phyloP scores from a whole-genome alignment of 2,797 vertebrate genomes.

The Enteromius mattozi region DNA sequence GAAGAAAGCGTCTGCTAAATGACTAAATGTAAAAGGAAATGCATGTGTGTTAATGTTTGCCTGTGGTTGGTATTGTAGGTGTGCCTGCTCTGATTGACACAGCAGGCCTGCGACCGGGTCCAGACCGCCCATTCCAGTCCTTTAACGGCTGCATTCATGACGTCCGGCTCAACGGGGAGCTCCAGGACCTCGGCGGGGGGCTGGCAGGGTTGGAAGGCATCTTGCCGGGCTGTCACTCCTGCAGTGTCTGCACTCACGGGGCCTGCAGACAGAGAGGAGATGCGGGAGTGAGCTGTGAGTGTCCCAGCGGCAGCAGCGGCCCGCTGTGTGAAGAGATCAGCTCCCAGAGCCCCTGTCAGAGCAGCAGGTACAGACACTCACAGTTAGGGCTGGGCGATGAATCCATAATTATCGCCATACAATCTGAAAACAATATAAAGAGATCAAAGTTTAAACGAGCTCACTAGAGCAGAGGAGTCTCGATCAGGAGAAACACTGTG shows the following conservation, averaged over 20 bases:
- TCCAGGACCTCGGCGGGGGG: conserved; percentile 88
- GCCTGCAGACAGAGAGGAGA: conserved; percentile 89
- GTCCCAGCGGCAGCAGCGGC: conserved; percentile 87
- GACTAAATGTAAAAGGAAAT: too few relatives aligned
- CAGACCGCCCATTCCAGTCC: conserved; percentile 86
- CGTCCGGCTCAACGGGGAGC: conserved; percentile 91
- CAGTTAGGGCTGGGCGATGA: background rate
- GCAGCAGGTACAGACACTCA: conserved; percentile 80
- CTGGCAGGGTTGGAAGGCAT: conserved; percentile 83
- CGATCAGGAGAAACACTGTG: too few relatives aligned
- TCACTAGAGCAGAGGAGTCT: background rate
- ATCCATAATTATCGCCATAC: background rate
- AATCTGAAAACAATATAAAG: background rate
- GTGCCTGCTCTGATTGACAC: conserved; percentile 87
- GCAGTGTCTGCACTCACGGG: conserved; percentile 91
- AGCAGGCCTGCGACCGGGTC: conserved; percentile 86
- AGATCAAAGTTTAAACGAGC: background rate
- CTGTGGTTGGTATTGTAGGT: conserved; percentile 72
- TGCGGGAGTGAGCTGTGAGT: conserved; percentile 90
- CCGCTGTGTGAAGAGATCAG: conserved; percentile 88
- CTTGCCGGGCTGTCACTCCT: conserved; percentile 92
- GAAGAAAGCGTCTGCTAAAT: too few relatives aligned
- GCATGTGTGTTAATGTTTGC: background rate
- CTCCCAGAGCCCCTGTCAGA: conserved; percentile 81
- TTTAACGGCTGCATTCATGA: conserved; percentile 96